Evolutionary conservation across 2,888 invertebrate genomes (phyloP), one percentile per base, ranked within the genome.

Genomic region (Acanthosoma haemorrhoidale): DNA sequence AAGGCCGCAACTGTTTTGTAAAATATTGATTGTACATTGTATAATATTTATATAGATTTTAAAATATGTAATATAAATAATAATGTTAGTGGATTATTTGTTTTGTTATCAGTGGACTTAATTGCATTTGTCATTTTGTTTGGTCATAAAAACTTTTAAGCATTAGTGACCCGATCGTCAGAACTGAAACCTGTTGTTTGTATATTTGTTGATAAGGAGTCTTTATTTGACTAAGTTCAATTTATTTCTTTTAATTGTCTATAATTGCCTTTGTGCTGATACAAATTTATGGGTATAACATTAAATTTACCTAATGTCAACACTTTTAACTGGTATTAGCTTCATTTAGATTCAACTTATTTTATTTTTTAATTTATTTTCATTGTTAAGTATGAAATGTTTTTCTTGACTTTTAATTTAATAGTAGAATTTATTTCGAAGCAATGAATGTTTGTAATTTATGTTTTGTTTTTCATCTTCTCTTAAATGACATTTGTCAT

Each of bases 41-140:
- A 64, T 41, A 29, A 51, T 51, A 64, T 64, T 64, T 64, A 64
- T 64, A 64, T 64, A 64, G 64, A 29, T 64, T 64, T 64, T 64
- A 64, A 64, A 39, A 64, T 64, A 64, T 64, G 64, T 64, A 64
- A 39, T 64, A 64, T 64, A 64, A 39, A 64, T 41, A 64, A 36
- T 64, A 39, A 41, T 51, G 51, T 51, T 51, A 51, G 51, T 51
- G 29, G 51, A 16, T 51, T 25, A 51, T 51, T 51, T 51, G 13
- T 25, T 41, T 51, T 51, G 51, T 51, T 51, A 51, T 51, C 25
- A 25, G 51, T 25, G 21, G 29, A 51, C 51, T 5, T 51, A 51
- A 25, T 43, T 21, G 4, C 18, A 13, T 29, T 29, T n/a, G 51
- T 51, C n/a, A n/a, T n/a, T n/a, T 51, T 13, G 51, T 25, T n/a